Evolutionary conservation across 1,140 invertebrate species (phyloP), one percentile per base, ranked within the genome.

Genomic region (Diprion similis): DNA sequence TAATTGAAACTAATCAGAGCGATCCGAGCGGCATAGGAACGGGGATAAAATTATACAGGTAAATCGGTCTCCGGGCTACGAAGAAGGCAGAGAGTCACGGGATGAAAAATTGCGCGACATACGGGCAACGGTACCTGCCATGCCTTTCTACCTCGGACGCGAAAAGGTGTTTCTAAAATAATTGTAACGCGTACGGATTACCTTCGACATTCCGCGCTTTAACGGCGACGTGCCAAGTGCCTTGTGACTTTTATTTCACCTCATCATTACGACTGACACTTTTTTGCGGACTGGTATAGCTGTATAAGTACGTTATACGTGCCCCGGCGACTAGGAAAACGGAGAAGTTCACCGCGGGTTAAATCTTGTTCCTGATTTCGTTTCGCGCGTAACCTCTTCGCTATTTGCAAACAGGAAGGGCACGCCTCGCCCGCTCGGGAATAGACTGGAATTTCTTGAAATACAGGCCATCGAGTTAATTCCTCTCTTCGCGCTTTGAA

Each of bases 401-500:
- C 24, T 37, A 59, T 59, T 59, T 59, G 51, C 51, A 59, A 59
- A 59, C 51, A 59, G 51, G 51, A 59, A 59, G 51, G 9, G 51
- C 51, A 59, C 51, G 51, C 51, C 51, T 59, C 51, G 51, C 11
- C 51, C n/a, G 24, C 24, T 37, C 24, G 24, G 24, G 24, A 37
- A 37, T 37, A 37, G 51, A 59, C 6, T 59, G 51, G 51, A 59
- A 59, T 59, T 59, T 59, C 51, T 59, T 59, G 51, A 59, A 59
- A 59, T 59, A 59, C 51, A 59, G 51, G 51, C 51, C 51, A 59
- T 17, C 51, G 51, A 59, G 51, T 59, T 59, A 59, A 59, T 59
- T 59, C 51, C n/a, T 59, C 51, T 59, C n/a, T 59, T 59, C 51
- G n/a, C 51, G 51, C 51, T 59, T 59, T 59, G 51, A 59, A 59